Evolutionary conservation across 2,888 invertebrate species (phyloP), one percentile per base, ranked within the genome.

Genomic region (Heteropelma amictum): DNA sequence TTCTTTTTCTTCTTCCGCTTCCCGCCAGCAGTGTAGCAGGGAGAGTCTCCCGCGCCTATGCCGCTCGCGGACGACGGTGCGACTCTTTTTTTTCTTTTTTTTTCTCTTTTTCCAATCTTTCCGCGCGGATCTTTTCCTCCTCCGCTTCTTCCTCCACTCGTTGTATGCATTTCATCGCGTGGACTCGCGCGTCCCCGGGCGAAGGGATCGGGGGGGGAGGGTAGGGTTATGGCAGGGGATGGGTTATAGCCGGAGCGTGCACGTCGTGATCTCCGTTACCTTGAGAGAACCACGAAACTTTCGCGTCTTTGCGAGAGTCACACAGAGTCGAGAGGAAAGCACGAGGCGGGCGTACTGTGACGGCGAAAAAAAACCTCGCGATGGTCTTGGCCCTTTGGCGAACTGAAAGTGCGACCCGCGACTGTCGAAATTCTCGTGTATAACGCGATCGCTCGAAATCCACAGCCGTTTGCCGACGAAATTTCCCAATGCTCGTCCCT

Each of bases 231-330:
- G 10, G 33, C 19, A n/a, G 17, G 38, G 45, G 65, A 72, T 69
- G 72, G 61, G 58, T 56, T 67, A 56, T 63, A 51, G 40, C 30
- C 19, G 28, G 38, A 49, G 53, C 71, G 61, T 71, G 67, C 64
- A 45, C 68, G 33, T 70, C 53, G 65, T 72, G 51, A 40, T 63
- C 56, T 61, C 67, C 45, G 51, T 63, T 63, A 67, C 71, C 68
- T 76, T 72, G 73, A 58, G 49, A 58, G 71, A 65, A 40, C 58
- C 71, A 71, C 70, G 38, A 70, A 63, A 74, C 71, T 77, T 71
- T 74, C 58, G 68, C 68, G 60, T 68, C 68, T 68, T 68, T 68
- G 60, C 60, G 60, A 68, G 49, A 60, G n/a, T n/a, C n/a, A n/a
- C n/a, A n/a, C n/a, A n/a, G 58, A 68, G 68, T 60, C 30, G 68